These are phyloP conservation scores for Harmothoe impar DNA, from an alignment of 2,888 invertebrate genomes.

Conservation along the genomic window DNA sequence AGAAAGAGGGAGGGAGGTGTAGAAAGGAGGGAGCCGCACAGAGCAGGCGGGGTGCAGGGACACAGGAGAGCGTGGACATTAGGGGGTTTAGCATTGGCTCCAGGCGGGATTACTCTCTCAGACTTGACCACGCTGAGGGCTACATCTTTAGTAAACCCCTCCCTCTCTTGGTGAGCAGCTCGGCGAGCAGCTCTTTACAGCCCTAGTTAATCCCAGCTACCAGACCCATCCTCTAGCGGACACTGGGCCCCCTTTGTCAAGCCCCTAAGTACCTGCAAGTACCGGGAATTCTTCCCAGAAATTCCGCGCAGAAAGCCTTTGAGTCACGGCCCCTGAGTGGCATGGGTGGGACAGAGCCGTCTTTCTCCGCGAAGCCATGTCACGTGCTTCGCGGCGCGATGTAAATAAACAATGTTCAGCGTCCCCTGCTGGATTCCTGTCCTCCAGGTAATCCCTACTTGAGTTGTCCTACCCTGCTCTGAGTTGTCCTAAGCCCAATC, in stretches of 20 bases:
- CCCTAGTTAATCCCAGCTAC: not conserved
- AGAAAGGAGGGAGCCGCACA: not conserved
- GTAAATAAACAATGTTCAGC: not conserved
- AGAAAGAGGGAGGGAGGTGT: too few relatives aligned
- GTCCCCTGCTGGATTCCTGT: not conserved
- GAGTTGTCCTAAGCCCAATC: too few relatives aligned
- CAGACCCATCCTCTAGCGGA: not conserved
- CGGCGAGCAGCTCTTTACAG: not conserved
- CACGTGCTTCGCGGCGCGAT: not conserved
- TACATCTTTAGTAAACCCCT: not conserved
- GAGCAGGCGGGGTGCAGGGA: not conserved
- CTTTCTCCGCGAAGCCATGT: not conserved
- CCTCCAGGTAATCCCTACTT: not conserved
- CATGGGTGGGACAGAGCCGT: not conserved
- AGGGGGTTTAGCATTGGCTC: not conserved
- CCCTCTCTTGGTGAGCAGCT: not conserved
- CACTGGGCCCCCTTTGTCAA: not conserved
- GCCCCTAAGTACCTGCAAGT: constrained; percentile 23
- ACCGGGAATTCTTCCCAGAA: constrained; percentile 34
- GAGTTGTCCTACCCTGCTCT: too few relatives aligned
- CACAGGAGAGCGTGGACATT: constrained; percentile 2
- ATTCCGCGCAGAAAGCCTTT: constrained; percentile 6
- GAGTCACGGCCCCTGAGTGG: not conserved
- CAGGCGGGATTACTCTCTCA: not conserved
- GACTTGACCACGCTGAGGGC: not conserved